Evolutionary conservation across 2,113 vertebrate genomes (phyloP).

Genomic region (Nesogale talazaci): DNA sequence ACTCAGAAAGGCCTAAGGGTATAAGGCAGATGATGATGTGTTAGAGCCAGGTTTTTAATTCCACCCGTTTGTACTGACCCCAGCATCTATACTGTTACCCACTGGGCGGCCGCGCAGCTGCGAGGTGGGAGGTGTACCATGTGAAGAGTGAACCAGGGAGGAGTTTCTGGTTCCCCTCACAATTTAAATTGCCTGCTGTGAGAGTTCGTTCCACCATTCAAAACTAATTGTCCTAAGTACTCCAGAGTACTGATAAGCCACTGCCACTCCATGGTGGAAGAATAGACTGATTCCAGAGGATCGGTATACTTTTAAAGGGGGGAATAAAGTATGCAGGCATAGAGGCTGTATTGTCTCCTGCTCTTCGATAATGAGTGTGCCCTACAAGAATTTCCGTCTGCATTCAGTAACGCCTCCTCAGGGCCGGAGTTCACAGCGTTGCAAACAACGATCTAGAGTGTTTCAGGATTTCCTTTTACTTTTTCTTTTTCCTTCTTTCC

Average conservation of each 20-base stretch:
- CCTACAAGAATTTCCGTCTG: background rate
- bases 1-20: conserved; percentile 1
- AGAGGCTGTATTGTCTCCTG: background rate
- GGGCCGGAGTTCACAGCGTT: background rate
- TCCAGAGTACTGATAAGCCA: too few species aligned
- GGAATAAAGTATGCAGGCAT: fast-evolving
- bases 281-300: background rate
- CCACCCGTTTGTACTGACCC: background rate
- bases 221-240: too few species aligned
- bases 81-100: background rate
- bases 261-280: background rate
- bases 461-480: background rate
- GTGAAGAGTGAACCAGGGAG: too few species aligned
- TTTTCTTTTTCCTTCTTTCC: background rate
- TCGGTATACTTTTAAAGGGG: background rate
- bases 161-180: too few species aligned
- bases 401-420: background rate
- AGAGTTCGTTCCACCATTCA: too few species aligned
- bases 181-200: too few species aligned
- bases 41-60: background rate
- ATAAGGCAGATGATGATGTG: background rate
- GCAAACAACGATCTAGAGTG: background rate
- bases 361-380: background rate
- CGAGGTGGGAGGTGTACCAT: too few species aligned
- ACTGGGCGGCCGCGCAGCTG: background rate